phyloP scores from a whole-genome alignment of 2,113 vertebrate species.

The Geothlypis trichas region DNA sequence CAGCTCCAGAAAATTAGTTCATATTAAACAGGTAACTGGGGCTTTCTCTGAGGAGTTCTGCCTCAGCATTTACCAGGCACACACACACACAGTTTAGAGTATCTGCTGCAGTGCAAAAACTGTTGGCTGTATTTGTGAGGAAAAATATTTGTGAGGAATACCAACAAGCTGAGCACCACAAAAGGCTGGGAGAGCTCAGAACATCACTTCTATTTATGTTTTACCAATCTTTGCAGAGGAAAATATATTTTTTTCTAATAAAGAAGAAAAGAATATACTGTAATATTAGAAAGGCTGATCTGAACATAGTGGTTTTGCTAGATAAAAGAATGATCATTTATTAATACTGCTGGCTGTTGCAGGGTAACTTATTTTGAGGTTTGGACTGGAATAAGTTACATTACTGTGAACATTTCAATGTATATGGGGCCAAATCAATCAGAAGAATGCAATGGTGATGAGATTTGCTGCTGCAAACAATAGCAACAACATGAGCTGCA shows the following conservation, averaged over 20 bases:
- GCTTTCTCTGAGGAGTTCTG: conserved; percentile 14
- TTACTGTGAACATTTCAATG: background rate
- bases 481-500: background rate
- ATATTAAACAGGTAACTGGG: background rate
- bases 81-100: background rate
- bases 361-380: background rate
- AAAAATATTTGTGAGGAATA: conserved; percentile 1
- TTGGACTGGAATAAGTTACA: background rate
- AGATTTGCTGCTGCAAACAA: background rate
- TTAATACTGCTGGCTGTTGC: background rate
- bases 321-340: background rate
- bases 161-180: background rate
- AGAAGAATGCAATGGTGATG: background rate
- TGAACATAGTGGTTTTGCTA: background rate
- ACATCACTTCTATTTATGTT: background rate
- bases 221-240: background rate
- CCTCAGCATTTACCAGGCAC: conserved; percentile 9
- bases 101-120: background rate
- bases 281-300: background rate
- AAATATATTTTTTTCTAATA: background rate
- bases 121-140: background rate
- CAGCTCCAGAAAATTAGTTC: conserved; percentile 21
- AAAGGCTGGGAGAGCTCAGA: background rate
- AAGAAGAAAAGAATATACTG: background rate
- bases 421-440: background rate